Percentiles rank a stretch among this genome's conserved stretches.
phyloP scores from a whole-genome alignment of 2,113 vertebrate species.

The Sphaerodactylus townsendi region DNA sequence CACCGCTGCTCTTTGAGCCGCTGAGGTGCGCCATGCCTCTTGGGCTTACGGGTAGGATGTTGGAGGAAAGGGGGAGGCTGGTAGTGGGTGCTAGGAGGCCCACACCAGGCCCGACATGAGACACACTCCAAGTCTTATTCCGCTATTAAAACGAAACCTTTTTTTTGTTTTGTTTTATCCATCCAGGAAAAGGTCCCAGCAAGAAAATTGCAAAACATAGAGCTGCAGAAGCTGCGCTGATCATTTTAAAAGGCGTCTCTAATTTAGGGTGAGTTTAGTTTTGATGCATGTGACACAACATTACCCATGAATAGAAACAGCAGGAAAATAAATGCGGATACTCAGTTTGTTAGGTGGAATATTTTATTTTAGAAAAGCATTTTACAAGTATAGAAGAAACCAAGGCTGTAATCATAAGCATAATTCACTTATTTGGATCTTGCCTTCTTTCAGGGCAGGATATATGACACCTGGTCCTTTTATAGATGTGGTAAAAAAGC shows the following conservation, averaged over 20 bases:
- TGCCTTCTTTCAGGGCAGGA: too few species aligned
- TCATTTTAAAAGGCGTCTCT: slow-evolving; percentile 75
- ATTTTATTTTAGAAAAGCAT: neutral
- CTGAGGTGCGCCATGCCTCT: too few species aligned
- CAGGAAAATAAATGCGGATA: neutral
- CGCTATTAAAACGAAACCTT: neutral
- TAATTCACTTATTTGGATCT: neutral
- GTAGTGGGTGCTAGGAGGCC: too few species aligned
- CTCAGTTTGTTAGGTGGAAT: too few species aligned
- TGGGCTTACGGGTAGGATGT: too few species aligned
- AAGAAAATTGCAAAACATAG: slow-evolving; percentile 91
- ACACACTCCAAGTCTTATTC: neutral
- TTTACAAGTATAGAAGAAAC: neutral
- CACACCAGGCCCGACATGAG: too few species aligned
- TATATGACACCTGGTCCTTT: neutral
- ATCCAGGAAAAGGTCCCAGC: slow-evolving; percentile 84
- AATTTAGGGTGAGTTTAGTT: slow-evolving; percentile 75
- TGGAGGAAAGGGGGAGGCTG: too few species aligned
- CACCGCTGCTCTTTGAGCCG: too few species aligned
- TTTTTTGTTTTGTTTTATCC: slow-evolving; percentile 3
- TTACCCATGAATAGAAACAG: neutral
- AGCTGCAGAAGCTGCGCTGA: slow-evolving; percentile 85
- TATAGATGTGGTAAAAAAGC: neutral
- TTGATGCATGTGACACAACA: neutral
- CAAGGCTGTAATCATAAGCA: neutral